Conservation (phyloP, 2,113 vertebrate genomes). For the Mastomys coucha region DNA sequence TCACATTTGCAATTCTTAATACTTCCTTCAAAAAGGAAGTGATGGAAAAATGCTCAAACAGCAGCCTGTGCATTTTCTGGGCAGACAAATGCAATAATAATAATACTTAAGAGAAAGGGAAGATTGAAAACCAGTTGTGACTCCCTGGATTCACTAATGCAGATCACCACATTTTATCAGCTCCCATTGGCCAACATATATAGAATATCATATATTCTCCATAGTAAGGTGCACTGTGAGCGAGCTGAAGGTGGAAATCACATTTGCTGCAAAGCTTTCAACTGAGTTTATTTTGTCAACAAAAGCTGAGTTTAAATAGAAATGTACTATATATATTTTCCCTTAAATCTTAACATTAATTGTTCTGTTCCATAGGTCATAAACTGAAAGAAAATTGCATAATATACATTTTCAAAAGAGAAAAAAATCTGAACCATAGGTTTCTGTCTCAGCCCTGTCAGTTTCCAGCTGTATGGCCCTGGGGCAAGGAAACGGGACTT, state of each 20-base stretch:
- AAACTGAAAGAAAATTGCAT: conserved; percentile 62
- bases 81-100: conserved; percentile 41
- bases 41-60: not conserved
- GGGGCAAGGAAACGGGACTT: conserved; percentile 5
- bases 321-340: conserved; percentile 72
- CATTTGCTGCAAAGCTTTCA: conserved; percentile 41
- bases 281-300: conserved; percentile 45
- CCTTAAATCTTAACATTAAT: conserved; percentile 63
- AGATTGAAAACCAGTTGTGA: conserved; percentile 37
- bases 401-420: not conserved
- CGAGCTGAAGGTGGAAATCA: not conserved
- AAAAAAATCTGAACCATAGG: not conserved
- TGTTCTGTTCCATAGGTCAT: conserved; percentile 63
- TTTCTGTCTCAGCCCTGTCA: not conserved
- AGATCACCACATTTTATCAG: conserved; percentile 39
- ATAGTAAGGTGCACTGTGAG: conserved; percentile 57
- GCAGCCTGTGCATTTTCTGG: not conserved
- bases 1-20: not conserved
- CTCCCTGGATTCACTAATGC: conserved; percentile 2
- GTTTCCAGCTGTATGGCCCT: not conserved
- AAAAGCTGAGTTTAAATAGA: conserved; percentile 78
- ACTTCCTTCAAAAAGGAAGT: not conserved
- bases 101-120: conserved; percentile 46
- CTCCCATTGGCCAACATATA: conserved; percentile 31
- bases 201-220: not conserved